Evolutionary conservation across 2,113 vertebrate genomes (phyloP).

Genomic region (Cranoglanis bouderius): DNA sequence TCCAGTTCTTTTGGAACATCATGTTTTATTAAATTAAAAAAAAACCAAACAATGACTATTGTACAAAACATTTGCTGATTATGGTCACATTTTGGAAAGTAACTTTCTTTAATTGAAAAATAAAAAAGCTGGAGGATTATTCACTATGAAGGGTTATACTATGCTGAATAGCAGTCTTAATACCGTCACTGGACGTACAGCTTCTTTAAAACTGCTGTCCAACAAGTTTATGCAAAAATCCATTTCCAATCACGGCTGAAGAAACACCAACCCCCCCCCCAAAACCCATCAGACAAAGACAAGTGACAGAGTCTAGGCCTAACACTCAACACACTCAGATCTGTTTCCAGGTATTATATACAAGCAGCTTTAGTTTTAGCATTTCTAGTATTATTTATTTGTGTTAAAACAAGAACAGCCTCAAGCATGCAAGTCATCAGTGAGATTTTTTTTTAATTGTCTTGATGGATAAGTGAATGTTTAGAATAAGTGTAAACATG

Average conservation of each 20-base stretch:
- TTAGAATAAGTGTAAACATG: conserved; percentile 24
- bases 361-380: neutral
- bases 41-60: conserved; percentile 54
- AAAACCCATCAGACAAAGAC: neutral
- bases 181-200: neutral
- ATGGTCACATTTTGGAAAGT: neutral
- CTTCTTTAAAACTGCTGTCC: conserved; percentile 40
- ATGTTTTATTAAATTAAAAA: conserved; percentile 70
- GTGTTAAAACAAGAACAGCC: conserved; percentile 14
- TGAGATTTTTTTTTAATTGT: conserved; percentile 23
- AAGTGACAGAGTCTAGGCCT: neutral
- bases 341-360: neutral
- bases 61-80: conserved; percentile 61
- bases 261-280: neutral
- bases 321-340: neutral
- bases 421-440: neutral
- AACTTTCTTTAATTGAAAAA: conserved; percentile 20
- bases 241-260: neutral
- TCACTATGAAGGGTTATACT: neutral
- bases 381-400: neutral
- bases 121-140: neutral
- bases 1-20: conserved; percentile 40
- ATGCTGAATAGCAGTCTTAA: conserved; percentile 13
- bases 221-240: neutral
- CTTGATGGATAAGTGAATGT: conserved; percentile 18